phyloP scores from a whole-genome alignment of 2,797 vertebrate genomes.

The Cirrhinus molitorella region DNA sequence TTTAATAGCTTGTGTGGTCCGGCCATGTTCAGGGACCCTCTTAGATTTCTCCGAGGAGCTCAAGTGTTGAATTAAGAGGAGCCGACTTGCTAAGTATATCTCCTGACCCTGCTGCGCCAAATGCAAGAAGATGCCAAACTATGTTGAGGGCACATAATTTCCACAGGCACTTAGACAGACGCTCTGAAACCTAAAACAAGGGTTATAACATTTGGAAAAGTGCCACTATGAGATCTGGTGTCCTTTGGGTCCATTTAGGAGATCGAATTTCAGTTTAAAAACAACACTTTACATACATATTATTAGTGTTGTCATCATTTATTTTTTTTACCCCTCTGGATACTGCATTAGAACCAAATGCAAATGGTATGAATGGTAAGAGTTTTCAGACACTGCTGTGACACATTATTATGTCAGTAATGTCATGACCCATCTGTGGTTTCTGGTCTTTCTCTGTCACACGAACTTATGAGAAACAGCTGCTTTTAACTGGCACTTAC shows the following conservation, averaged over 20 bases:
- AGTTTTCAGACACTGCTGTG: neutral
- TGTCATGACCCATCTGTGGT: conserved; percentile 39
- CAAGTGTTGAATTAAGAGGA: conserved; percentile 60
- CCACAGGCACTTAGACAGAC: conserved; percentile 56
- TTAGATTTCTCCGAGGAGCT: conserved; percentile 74
- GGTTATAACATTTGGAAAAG: conserved; percentile 27
- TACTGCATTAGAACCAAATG: conserved; percentile 21
- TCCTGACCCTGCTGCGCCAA: conserved; percentile 55
- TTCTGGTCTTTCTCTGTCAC: conserved; percentile 42
- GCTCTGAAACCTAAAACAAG: conserved; percentile 48
- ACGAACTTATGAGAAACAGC: conserved; percentile 50
- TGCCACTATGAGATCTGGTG: neutral
- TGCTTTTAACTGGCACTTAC: conserved; percentile 33
- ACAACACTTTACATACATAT: neutral
- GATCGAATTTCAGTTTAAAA: neutral
- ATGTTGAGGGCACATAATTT: conserved; percentile 70
- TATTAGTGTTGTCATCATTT: neutral
- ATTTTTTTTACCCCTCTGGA: conserved; percentile 4
- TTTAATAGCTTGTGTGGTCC: conserved; percentile 54
- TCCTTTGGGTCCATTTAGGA: neutral
- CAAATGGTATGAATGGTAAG: conserved; percentile 3
- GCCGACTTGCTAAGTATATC: conserved; percentile 77
- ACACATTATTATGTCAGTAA: conserved; percentile 52
- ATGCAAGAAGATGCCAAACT: conserved; percentile 71
- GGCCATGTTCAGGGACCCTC: conserved; percentile 61